Percentiles rank a stretch among this genome's conserved stretches.
phyloP scores from a whole-genome alignment of 92 coral and sea anemone species.

The Phenganax subtilis region DNA sequence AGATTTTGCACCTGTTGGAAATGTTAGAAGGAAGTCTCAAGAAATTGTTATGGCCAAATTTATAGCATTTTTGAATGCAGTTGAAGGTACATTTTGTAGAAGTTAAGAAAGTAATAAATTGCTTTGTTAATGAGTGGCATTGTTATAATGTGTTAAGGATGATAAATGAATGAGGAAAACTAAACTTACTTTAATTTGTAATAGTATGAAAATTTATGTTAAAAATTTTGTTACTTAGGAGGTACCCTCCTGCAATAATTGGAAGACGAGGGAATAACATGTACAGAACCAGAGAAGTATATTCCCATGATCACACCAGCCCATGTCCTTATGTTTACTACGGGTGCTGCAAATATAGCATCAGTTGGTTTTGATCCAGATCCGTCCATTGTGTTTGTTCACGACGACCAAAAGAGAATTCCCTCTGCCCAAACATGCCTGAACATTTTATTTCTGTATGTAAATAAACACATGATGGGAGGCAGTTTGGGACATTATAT shows the following conservation, averaged over 20 bases:
- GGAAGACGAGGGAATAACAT: constrained; percentile 41
- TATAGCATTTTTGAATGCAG: not conserved
- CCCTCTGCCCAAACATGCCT: constrained; percentile 58
- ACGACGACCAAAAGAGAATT: constrained; percentile 49
- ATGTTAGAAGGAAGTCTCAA: not conserved
- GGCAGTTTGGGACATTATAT: constrained; percentile 38
- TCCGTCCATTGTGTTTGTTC: constrained; percentile 53
- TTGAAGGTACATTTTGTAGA: not conserved
- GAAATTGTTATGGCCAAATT: constrained; percentile 3
- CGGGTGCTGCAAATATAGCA: constrained; percentile 46
- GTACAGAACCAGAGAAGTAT: constrained; percentile 49
- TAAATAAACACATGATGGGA: constrained; percentile 40
- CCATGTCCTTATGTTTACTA: constrained; percentile 56
- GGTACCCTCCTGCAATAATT: constrained; percentile 51
- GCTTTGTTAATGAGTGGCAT: not conserved
- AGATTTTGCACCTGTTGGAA: not conserved
- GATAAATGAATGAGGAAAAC: not conserved
- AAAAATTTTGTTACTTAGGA: constrained; percentile 28
- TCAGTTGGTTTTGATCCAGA: constrained; percentile 53
- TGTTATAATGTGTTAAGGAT: too few species aligned
- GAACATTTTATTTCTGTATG: constrained; percentile 45
- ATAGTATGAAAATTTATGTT: not conserved
- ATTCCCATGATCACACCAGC: constrained; percentile 41
- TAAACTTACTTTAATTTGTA: not conserved
- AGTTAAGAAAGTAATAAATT: not conserved